Percentiles rank a stretch among this genome's conserved stretches.
phyloP scores from a whole-genome alignment of 2,888 invertebrate species.

The Apamea monoglypha region DNA sequence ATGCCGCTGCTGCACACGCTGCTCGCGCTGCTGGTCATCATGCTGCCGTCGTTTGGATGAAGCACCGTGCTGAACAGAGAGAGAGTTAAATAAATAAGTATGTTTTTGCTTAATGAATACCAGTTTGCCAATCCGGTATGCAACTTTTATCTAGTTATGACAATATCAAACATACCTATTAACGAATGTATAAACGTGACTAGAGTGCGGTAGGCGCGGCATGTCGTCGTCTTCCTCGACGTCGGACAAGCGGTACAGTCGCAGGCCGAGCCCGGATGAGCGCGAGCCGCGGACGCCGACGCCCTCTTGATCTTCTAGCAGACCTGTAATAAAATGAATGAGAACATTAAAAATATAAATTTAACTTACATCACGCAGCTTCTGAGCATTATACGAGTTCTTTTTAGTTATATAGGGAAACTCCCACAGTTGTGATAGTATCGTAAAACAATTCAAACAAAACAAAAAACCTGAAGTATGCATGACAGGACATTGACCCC shows the following conservation, averaged over 20 bases:
- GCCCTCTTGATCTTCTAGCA: constrained; percentile 97
- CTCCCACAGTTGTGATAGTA: background rate
- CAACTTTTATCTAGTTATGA: background rate
- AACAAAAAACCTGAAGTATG: background rate
- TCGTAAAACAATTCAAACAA: background rate
- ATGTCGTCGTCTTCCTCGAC: constrained; percentile 95
- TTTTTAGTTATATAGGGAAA: background rate
- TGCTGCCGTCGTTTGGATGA: constrained; percentile 96
- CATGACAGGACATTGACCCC: background rate
- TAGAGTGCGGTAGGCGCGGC: constrained; percentile 94
- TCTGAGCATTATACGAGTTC: background rate
- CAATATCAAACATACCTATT: constrained; percentile 88
- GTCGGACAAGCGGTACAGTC: constrained; percentile 91
- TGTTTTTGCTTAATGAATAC: background rate
- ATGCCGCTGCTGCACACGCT: constrained; percentile 91
- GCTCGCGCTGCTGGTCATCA: constrained; percentile 92
- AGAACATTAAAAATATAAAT: background rate
- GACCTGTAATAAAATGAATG: constrained; percentile 73
- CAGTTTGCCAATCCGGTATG: background rate
- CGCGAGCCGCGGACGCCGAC: constrained; percentile 96
- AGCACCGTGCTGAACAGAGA: constrained; percentile 92
- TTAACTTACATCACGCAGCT: background rate
- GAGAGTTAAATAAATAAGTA: background rate
- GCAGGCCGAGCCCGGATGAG: constrained; percentile 93
- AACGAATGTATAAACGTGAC: constrained; percentile 96